A percentile compares a stretch with the other conserved stretches of the same genome.
These are phyloP conservation scores for Apotomis capreana DNA, from an alignment of 2,888 invertebrate genomes.

Conservation along the genomic window DNA sequence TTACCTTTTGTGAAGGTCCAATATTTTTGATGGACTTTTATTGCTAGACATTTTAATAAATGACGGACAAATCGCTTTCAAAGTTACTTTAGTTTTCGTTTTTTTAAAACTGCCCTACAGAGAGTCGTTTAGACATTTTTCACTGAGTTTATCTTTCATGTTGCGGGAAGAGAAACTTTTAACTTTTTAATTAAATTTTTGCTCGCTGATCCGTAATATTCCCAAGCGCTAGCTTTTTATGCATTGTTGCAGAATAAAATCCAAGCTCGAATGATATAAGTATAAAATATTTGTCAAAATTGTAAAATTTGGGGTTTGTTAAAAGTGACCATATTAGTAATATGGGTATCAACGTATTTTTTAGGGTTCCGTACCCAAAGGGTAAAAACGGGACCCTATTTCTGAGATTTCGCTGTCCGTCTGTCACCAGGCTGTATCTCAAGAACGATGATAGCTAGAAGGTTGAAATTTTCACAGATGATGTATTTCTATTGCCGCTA, in stretches of 20 bases:
- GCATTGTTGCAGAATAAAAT: background rate
- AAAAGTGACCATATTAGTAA: too few relatives aligned
- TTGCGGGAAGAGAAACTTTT: constrained; percentile 19
- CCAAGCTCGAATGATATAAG: too few relatives aligned
- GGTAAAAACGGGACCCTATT: too few relatives aligned
- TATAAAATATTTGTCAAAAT: too few relatives aligned
- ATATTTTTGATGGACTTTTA: constrained; percentile 1
- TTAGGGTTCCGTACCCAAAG: too few relatives aligned
- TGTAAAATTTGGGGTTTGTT: too few relatives aligned
- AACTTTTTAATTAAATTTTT: constrained; percentile 29
- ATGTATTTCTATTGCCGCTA: too few relatives aligned
- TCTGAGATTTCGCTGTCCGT: too few relatives aligned
- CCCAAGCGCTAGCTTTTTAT: background rate
- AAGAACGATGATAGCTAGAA: too few relatives aligned
- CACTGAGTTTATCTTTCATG: constrained; percentile 20
- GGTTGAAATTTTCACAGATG: too few relatives aligned
- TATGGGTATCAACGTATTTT: too few relatives aligned
- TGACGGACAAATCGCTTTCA: constrained; percentile 9
- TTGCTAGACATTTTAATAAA: background rate
- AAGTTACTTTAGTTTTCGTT: background rate
- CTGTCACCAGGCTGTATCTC: too few relatives aligned
- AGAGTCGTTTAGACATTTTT: background rate
- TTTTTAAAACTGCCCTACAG: constrained; percentile 10
- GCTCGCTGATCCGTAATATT: constrained; percentile 13
- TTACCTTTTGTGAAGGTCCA: constrained; percentile 6